phyloP scores from a whole-genome alignment of 1,140 invertebrate species.

The Pachyrhynchus sulphureomaculatus region DNA sequence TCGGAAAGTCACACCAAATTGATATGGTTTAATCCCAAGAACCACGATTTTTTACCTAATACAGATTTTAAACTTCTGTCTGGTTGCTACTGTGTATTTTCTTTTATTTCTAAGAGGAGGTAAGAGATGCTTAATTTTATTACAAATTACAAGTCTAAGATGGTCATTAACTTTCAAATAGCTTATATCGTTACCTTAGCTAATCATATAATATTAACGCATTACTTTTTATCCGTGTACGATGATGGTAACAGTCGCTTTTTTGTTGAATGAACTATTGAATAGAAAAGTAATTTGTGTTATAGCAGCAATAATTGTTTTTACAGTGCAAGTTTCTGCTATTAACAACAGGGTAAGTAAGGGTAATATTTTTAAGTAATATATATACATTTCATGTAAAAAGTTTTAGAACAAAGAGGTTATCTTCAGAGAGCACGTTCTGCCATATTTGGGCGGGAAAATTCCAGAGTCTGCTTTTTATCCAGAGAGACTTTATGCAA shows the following conservation, averaged over 20 bases:
- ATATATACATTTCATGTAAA: no score
- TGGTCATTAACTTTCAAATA: conserved; percentile 5
- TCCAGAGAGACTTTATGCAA: conserved; percentile 61
- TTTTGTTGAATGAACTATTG: no score
- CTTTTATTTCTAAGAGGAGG: no score
- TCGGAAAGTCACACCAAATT: no score
- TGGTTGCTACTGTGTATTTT: no score
- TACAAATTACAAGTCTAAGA: not conserved
- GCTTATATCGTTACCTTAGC: not conserved
- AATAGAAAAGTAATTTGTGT: not conserved
- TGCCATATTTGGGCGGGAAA: conserved; percentile 63
- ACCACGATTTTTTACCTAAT: no score
- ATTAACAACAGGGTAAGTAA: no score
- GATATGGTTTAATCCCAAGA: no score
- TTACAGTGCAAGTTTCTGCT: no score
- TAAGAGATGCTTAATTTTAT: not conserved
- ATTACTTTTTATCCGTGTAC: not conserved
- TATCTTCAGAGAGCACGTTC: conserved; percentile 61
- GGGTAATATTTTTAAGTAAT: no score
- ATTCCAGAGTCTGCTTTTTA: conserved; percentile 66
- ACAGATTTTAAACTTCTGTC: no score
- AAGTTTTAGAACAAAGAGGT: not conserved
- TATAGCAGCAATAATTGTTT: not conserved
- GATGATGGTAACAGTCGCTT: not conserved
- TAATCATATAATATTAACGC: not conserved